A percentile compares a stretch with the other conserved stretches of the same genome.
Evolutionary conservation across 2,888 invertebrate genomes (phyloP).

Genomic region (Yponomeuta malinellus): DNA sequence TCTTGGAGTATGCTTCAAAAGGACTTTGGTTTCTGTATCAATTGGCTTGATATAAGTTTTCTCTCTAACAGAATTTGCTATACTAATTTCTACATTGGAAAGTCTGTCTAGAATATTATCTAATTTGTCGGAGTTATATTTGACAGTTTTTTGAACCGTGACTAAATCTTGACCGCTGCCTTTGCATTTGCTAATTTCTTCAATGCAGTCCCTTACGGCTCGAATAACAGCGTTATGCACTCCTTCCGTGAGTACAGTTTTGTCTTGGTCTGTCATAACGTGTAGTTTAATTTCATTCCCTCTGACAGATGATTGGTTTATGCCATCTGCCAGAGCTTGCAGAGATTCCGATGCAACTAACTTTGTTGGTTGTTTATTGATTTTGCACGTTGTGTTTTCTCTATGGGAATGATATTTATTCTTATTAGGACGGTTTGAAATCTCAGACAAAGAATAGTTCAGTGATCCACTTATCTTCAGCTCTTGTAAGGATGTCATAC

Average conservation of each 20-base stretch:
- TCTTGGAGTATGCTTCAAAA: not conserved
- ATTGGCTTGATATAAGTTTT: not conserved
- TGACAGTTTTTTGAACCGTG: slow-evolving; percentile 37
- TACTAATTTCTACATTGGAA: slow-evolving; percentile 42
- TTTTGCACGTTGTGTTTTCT: slow-evolving; percentile 19
- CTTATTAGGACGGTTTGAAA: slow-evolving; percentile 34
- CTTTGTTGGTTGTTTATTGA: slow-evolving; percentile 24
- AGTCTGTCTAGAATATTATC: slow-evolving; percentile 48
- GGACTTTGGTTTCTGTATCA: not conserved
- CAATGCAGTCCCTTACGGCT: slow-evolving; percentile 48
- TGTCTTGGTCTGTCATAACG: slow-evolving; percentile 59
- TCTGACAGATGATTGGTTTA: slow-evolving; percentile 30
- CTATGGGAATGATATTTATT: slow-evolving; percentile 33
- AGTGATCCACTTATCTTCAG: slow-evolving; percentile 51
- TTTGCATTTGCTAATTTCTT: slow-evolving; percentile 34
- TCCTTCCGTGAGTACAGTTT: slow-evolving; percentile 45
- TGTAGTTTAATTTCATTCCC: slow-evolving; percentile 57
- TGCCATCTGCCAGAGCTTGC: slow-evolving; percentile 52
- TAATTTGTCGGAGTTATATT: slow-evolving; percentile 41
- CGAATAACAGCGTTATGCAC: slow-evolving; percentile 50
- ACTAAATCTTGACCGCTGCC: slow-evolving; percentile 31
- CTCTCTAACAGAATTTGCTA: slow-evolving; percentile 25
- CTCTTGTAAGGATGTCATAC: slow-evolving; percentile 51
- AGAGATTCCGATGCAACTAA: slow-evolving; percentile 50
- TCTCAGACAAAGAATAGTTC: slow-evolving; percentile 51